Base-by-base conservation (phyloP, 2,797 vertebrate species). In the Rhinella marina region DNA sequence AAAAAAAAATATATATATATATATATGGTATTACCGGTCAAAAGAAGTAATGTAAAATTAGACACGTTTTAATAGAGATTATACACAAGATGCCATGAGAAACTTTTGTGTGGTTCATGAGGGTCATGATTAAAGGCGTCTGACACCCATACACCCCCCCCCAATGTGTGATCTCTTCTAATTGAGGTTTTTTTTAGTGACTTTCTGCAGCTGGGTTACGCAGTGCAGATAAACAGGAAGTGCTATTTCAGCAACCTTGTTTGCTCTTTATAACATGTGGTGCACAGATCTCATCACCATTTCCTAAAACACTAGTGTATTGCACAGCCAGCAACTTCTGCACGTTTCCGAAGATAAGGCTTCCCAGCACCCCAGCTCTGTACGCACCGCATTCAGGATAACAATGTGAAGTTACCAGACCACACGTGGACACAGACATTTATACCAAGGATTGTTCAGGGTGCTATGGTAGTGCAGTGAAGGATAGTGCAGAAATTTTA, bases 161-260 rank as follows among this genome's bases (percentile, higher is more conserved):
- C 41, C 41, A 0, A 41, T 41, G 41, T 41, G 41, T 41, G 7
- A 52, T 52, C 54, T 54, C 50, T 77, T 25, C 52, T 25, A n/a
- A 50, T 75, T 75, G 25, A 29, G 7, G n/a, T n/a, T 56, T 70
- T 54, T 11, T 29, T 32, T 3, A 6, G 41, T 41, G 41, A 41
- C 41, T 41, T 48, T 84, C 7, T 75, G 10, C n/a, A n/a, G 72
- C 72, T 77, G 8, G 25, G 21, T 56, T 14, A 11, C 21, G 56
- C 13, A 59, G 56, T 23, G 23, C 6, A 10, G 87, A 81, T 90
- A 91, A 88, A 88, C 87, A 88, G 87, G 82, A 88, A 84, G 52
- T 54, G 87, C 77, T 88, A 52, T 10, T 54, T 87, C 86, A 78
- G 81, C 81, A 78, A 7, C 75, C 50, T 41, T 19, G 16, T 1